These are phyloP conservation scores for Myotis davidii DNA, from an alignment of 2,113 vertebrate species.

Conservation along the genomic window DNA sequence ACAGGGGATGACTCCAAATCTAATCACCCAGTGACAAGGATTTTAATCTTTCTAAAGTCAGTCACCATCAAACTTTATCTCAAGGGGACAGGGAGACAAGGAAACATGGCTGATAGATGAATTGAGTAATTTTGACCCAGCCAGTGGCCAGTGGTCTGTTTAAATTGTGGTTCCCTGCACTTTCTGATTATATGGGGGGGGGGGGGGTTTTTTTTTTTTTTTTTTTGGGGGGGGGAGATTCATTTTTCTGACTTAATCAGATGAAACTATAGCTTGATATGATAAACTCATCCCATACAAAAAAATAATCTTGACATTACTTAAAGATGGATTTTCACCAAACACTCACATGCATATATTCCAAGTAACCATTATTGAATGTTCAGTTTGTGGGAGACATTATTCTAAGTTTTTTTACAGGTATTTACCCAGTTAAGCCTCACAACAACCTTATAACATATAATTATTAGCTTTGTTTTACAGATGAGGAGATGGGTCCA, in stretches of 20 bases:
- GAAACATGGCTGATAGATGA: not conserved
- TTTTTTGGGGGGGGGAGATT: not conserved
- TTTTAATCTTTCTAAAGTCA: conserved; percentile 48
- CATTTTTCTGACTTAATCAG: not conserved
- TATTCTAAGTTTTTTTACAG: not conserved
- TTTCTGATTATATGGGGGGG: not conserved
- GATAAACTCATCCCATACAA: not conserved
- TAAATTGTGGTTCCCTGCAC: not conserved
- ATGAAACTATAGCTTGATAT: not conserved
- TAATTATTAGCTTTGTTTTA: not conserved
- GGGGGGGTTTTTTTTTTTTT: too few species aligned
- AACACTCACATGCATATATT: not conserved
- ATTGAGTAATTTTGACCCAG: not conserved
- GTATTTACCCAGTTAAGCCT: not conserved
- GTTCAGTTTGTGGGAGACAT: not conserved
- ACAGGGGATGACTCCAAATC: not conserved
- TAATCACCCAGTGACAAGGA: conserved; percentile 28
- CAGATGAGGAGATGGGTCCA: not conserved
- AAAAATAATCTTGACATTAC: not conserved
- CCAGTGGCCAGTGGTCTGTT: not conserved
- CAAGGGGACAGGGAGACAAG: not conserved
- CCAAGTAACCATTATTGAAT: not conserved
- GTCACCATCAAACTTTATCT: not conserved
- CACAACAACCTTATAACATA: not conserved
- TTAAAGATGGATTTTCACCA: not conserved